These are phyloP conservation scores for Hippocampus zosterae DNA, from an alignment of 2,113 vertebrate genomes.

Conservation along the genomic window DNA sequence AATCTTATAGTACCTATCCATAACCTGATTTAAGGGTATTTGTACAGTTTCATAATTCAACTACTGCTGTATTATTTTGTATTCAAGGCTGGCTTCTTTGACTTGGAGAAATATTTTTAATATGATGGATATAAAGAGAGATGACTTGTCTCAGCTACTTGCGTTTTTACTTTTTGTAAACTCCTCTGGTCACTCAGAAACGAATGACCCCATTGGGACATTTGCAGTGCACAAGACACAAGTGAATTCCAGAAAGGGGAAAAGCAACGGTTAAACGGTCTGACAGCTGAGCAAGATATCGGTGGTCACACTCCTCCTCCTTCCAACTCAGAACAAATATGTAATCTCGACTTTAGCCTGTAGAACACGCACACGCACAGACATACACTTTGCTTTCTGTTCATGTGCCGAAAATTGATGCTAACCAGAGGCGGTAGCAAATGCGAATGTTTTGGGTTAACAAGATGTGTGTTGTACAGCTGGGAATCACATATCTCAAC, in stretches of 20 bases:
- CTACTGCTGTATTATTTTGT: background rate
- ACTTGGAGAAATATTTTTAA: background rate
- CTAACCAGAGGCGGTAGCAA: slow-evolving; percentile 6
- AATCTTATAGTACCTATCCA: background rate
- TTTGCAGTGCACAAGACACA: background rate
- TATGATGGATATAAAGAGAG: background rate
- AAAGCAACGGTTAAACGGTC: slow-evolving; percentile 44
- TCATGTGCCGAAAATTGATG: slow-evolving; percentile 3
- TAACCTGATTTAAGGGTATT: background rate
- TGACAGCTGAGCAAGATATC: slow-evolving; percentile 46
- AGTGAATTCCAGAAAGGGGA: slow-evolving; percentile 2
- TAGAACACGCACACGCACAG: slow-evolving; percentile 23
- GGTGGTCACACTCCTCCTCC: slow-evolving; percentile 39
- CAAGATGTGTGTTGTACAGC: slow-evolving; percentile 5
- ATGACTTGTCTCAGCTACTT: background rate
- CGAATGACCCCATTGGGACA: background rate
- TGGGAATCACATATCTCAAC: slow-evolving; percentile 4
- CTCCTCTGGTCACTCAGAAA: background rate
- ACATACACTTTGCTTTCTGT: slow-evolving; percentile 16
- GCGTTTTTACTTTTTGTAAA: background rate
- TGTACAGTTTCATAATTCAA: background rate
- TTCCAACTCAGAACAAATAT: slow-evolving; percentile 44
- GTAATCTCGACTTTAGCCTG: slow-evolving; percentile 57
- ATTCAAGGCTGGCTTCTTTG: background rate
- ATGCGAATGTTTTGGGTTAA: background rate